These are phyloP conservation scores for Enteromius fasciolatus DNA, from an alignment of 2,797 vertebrate species.

Conservation along the genomic window DNA sequence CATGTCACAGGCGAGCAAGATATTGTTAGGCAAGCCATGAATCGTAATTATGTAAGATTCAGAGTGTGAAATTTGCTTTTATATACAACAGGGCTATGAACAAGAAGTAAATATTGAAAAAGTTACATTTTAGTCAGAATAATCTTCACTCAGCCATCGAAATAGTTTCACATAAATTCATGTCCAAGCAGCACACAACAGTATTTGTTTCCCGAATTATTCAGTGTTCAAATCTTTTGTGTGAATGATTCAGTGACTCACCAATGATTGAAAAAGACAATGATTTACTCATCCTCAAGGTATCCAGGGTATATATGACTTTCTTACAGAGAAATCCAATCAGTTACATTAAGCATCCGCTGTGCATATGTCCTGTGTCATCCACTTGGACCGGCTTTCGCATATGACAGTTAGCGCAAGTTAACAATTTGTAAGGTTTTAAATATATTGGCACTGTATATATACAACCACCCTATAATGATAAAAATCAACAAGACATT, in stretches of 20 bases:
- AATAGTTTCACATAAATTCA: not conserved
- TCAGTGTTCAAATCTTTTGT: not conserved
- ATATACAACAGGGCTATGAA: not conserved
- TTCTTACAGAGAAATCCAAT: not conserved
- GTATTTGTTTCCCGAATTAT: not conserved
- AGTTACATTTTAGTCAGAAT: not conserved
- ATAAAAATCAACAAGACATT: too few species aligned
- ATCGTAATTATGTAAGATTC: not conserved
- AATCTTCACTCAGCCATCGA: not conserved
- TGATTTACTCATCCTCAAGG: not conserved
- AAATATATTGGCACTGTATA: too few species aligned
- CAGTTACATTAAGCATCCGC: not conserved
- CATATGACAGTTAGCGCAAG: too few species aligned
- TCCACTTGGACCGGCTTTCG: not conserved
- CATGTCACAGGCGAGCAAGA: not conserved
- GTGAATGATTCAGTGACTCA: conserved; percentile 8
- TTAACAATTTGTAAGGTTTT: too few species aligned
- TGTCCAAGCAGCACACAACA: not conserved
- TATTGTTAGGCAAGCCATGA: not conserved
- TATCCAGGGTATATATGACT: not conserved
- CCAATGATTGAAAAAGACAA: not conserved
- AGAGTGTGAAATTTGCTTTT: not conserved
- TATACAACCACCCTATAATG: too few species aligned
- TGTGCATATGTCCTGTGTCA: not conserved
- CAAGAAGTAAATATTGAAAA: not conserved